phyloP scores from a whole-genome alignment of 2,888 invertebrate genomes.

The Brassicogethes aeneus region DNA sequence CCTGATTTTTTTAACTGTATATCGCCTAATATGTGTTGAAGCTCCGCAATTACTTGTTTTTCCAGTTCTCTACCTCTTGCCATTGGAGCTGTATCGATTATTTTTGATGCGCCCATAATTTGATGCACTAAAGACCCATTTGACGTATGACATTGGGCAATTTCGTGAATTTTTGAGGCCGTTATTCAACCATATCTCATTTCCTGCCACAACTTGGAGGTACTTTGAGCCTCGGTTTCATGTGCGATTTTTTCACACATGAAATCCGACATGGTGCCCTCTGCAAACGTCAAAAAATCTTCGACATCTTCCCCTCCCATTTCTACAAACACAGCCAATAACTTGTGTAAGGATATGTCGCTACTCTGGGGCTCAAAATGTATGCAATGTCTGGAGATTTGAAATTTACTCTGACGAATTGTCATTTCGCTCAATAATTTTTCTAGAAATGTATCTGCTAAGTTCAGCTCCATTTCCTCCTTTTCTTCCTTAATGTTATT shows the following conservation, averaged over 20 bases:
- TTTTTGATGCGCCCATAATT: slow-evolving; percentile 10
- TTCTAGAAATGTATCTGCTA: too few species aligned
- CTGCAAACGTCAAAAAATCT: slow-evolving; percentile 9
- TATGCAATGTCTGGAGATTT: too few species aligned
- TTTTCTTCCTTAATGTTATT: too few species aligned
- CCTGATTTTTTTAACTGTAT: slow-evolving; percentile 10
- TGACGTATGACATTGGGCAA: slow-evolving; percentile 10
- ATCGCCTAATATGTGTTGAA: slow-evolving; percentile 7
- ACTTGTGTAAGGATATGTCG: too few species aligned
- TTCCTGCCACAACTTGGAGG: slow-evolving; percentile 10
- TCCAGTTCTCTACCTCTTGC: slow-evolving; percentile 11
- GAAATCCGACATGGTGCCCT: slow-evolving; percentile 5
- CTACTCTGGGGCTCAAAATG: too few species aligned
- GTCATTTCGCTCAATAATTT: too few species aligned
- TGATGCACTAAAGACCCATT: slow-evolving; percentile 11
- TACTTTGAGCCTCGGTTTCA: slow-evolving; percentile 9
- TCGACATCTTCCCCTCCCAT: slow-evolving; percentile 1
- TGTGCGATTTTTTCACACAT: neutral
- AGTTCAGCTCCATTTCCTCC: too few species aligned
- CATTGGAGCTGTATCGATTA: slow-evolving; percentile 11
- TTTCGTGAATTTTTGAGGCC: slow-evolving; percentile 12
- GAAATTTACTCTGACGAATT: too few species aligned
- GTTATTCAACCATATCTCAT: slow-evolving; percentile 15
- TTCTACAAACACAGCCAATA: too few species aligned
- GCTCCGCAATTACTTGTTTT: slow-evolving; percentile 5